phyloP scores from a whole-genome alignment of 2,888 invertebrate species.

The Spisula solida region DNA sequence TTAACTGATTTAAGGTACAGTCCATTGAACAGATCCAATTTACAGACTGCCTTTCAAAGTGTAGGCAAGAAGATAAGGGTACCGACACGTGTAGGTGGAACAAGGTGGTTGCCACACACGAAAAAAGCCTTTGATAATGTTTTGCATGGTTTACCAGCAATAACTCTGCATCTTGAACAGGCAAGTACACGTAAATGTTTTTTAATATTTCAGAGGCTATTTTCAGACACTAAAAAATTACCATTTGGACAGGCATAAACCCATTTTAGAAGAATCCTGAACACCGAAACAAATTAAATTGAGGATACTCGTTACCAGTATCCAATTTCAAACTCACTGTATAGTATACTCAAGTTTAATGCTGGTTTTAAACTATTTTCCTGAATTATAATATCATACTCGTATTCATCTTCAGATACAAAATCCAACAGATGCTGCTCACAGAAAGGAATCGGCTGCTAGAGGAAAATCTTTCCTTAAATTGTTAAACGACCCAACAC shows the following conservation, averaged over 20 bases:
- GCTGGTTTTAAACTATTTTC: too few relatives aligned
- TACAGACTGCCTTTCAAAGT: constrained; percentile 34
- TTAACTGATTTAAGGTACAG: constrained; percentile 41
- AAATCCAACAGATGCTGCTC: constrained; percentile 23
- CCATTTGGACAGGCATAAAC: too few relatives aligned
- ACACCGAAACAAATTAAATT: background rate
- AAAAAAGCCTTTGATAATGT: constrained; percentile 32
- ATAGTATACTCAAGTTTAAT: too few relatives aligned
- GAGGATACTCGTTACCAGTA: background rate
- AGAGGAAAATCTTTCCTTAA: constrained; percentile 51
- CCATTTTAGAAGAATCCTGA: background rate
- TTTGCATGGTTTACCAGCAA: constrained; percentile 39
- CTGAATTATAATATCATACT: background rate
- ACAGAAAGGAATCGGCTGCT: constrained; percentile 47
- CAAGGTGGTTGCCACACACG: constrained; percentile 56
- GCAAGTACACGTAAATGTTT: constrained; percentile 1
- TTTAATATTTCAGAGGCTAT: background rate
- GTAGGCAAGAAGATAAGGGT: background rate
- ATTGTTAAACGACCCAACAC: constrained; percentile 42
- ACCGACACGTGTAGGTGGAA: constrained; percentile 57
- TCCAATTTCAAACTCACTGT: background rate
- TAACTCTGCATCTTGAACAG: constrained; percentile 58
- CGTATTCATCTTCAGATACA: constrained; percentile 34
- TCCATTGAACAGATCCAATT: constrained; percentile 52
- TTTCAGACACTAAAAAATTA: too few relatives aligned